Conservation (phyloP, 2,113 vertebrate genomes). For the Menura novaehollandiae region DNA sequence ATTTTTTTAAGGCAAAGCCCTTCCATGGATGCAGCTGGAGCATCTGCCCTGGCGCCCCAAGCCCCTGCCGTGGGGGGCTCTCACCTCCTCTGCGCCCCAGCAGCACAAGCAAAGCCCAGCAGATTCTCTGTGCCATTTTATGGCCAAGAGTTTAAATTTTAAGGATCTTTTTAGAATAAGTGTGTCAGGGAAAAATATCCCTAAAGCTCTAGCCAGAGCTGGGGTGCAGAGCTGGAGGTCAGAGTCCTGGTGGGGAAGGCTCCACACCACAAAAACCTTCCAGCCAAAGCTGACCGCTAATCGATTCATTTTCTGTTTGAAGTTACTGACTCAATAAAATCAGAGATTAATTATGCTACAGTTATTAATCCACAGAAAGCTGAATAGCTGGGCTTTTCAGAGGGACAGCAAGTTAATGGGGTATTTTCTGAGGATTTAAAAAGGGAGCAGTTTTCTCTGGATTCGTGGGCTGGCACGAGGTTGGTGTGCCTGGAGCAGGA, state of each 20-base stretch:
- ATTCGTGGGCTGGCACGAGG: not conserved
- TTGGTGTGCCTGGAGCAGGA: not conserved
- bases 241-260: not conserved
- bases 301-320: not conserved
- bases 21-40: not conserved
- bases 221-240: not conserved
- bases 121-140: not conserved
- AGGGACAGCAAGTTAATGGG: not conserved
- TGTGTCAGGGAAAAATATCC: not conserved
- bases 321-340: not conserved
- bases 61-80: too few species aligned
- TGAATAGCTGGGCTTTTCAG: not conserved
- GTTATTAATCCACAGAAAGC: not conserved
- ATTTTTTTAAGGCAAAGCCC: not conserved
- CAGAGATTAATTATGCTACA: not conserved
- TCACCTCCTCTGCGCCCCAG: not conserved
- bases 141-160: not conserved
- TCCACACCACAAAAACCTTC: not conserved
- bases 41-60: accelerated
- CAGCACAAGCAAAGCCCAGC: not conserved
- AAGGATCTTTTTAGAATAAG: not conserved
- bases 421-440: not conserved
- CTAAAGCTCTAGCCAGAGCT: not conserved
- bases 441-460: not conserved
- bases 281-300: not conserved